Conservation (phyloP, 2,113 vertebrate species). For the Platycercus adscitus region DNA sequence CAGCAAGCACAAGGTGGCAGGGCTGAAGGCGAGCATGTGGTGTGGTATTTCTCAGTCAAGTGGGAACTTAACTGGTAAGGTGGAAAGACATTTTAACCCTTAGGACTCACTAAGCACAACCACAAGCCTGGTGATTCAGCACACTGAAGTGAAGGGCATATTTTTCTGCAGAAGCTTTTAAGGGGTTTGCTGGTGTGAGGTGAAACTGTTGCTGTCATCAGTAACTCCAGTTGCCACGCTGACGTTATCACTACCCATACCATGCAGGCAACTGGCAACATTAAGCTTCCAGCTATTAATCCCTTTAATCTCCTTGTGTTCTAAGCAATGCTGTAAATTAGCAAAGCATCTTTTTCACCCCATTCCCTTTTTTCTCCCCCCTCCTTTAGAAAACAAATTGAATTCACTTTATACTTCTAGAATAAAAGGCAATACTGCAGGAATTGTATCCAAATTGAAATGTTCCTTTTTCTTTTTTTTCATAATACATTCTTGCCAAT, state of each 20-base stretch:
- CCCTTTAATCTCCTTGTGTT: neutral
- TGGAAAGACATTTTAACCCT: neutral
- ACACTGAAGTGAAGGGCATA: fast-evolving
- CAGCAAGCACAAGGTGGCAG: neutral
- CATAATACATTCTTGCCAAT: neutral
- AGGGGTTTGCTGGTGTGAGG: neutral
- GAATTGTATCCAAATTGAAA: neutral
- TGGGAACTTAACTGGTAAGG: neutral
- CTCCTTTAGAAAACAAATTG: neutral
- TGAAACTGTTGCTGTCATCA: neutral
- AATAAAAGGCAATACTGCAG: neutral
- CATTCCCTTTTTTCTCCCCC: neutral
- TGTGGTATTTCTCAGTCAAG: fast-evolving
- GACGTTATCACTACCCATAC: fast-evolving
- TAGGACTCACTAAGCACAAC: neutral
- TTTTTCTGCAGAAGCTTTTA: neutral
- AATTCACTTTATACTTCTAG: neutral
- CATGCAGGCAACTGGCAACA: fast-evolving
- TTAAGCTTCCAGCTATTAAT: neutral
- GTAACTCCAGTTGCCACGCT: neutral
- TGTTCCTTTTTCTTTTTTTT: neutral
- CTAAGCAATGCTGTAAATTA: neutral
- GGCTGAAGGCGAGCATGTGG: fast-evolving
- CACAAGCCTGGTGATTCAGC: neutral
- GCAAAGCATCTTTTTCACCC: neutral